phyloP scores from a whole-genome alignment of 2,113 vertebrate species.

The Neotoma lepida region DNA sequence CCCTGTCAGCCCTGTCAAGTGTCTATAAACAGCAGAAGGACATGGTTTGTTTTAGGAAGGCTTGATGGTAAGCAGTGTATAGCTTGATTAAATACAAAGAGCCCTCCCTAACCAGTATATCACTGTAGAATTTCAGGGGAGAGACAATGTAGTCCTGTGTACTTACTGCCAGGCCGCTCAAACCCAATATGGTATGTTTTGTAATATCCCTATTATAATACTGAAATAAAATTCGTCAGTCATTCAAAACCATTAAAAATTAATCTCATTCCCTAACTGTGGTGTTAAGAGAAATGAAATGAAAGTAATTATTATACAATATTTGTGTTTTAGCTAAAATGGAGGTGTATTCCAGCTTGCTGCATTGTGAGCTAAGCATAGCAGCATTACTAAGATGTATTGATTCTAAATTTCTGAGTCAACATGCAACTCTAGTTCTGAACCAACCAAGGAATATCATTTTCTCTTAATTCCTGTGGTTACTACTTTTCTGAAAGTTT shows the following conservation, averaged over 20 bases:
- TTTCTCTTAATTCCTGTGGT: neutral
- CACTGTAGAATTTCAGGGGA: constrained; percentile 17
- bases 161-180: neutral
- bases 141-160: neutral
- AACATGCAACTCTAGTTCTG: neutral
- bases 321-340: neutral
- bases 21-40: neutral
- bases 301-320: constrained; percentile 32
- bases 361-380: neutral
- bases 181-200: constrained; percentile 33
- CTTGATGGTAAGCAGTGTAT: neutral
- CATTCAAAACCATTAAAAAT: neutral
- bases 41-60: constrained; percentile 30
- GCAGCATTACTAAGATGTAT: neutral
- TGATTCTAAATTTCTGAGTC: neutral
- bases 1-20: neutral
- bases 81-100: neutral
- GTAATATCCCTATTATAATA: neutral
- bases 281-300: constrained; percentile 44
- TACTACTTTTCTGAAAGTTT: neutral
- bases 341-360: neutral
- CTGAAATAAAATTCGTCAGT: constrained; percentile 39
- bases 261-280: constrained; percentile 16
- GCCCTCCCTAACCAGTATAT: neutral
- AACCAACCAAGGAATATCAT: no score